Evolutionary conservation across 2,113 vertebrate species (phyloP), one percentile per base, ranked within the genome.

Genomic region (Osmerus mordax): DNA sequence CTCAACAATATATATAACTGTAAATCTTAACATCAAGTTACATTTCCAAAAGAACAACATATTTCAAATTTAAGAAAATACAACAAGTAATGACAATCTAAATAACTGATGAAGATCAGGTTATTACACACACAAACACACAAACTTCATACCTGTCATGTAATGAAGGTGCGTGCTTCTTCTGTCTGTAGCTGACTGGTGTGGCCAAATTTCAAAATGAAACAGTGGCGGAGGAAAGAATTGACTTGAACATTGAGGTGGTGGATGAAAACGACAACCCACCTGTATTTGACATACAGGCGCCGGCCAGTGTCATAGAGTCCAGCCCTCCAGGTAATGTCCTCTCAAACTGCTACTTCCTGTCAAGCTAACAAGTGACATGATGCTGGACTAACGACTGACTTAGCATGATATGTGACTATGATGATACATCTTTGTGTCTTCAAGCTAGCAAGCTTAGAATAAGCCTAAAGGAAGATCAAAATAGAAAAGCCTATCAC

Each of bases 191-290:
- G 84, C 58, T 86, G 41, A 67, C 25, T 5, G 84, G 76, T 62
- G 4, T 67, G 15, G 86, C 79, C 36, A 67, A 51, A 63, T 81
- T 47, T 64, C 5, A 0, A 15, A 74, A 85, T 28, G 70, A 72
- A 21, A 65, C 21, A 2, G 25, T 61, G 18, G 86, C 81, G 19
- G 84, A 84, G 72, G n/a, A 13, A 0, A 53, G 19, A 25, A 77
- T 88, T n/a, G 63, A 59, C 8, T 59, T 86, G 12, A 72, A 3
- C 3, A 63, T 88, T 21, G 64, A 21, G 0, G 86, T 88, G 71
- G 61, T 52, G 18, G 84, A 88, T 36, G 70, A 77, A 29, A 88
- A 88, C 41, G 83, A 88, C 67, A 85, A 86, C 41, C 19, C 83
- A 2, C 87, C 87, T n/a, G 55, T 81, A 28, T 88, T 88, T 47